These are phyloP conservation scores for Acanthosepion esculentum DNA, from an alignment of 2,888 invertebrate species.

Conservation along the genomic window DNA sequence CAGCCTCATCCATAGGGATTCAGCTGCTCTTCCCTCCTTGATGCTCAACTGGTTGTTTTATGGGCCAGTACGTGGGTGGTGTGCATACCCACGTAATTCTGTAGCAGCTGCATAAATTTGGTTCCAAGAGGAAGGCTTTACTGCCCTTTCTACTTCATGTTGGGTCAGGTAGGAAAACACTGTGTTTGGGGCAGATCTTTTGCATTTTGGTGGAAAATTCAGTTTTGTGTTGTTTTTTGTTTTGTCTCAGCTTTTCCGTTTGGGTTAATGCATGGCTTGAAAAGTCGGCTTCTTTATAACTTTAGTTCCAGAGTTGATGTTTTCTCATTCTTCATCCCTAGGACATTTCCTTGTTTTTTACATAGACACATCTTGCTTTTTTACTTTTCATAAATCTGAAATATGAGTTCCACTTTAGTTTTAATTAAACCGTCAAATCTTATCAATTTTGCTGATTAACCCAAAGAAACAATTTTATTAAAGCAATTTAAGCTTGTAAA, in stretches of 20 bases:
- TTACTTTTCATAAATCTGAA: too few relatives aligned
- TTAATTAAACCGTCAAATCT: too few relatives aligned
- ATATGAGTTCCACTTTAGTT: too few relatives aligned
- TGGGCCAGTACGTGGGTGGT: background rate
- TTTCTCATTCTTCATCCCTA: background rate
- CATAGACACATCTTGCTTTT: too few relatives aligned
- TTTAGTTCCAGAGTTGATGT: background rate
- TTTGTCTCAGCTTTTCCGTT: background rate
- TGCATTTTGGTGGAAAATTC: background rate
- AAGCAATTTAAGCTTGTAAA: too few relatives aligned
- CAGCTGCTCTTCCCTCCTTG: background rate
- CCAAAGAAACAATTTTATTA: too few relatives aligned
- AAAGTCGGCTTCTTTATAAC: background rate
- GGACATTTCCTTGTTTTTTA: too few relatives aligned
- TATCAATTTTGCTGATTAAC: too few relatives aligned
- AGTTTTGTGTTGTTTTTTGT: background rate
- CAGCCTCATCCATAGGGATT: background rate
- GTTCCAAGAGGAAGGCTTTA: background rate
- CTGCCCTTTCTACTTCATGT: background rate
- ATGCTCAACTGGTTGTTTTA: background rate
- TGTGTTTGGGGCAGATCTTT: background rate
- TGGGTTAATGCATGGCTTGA: background rate
- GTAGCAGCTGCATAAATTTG: background rate
- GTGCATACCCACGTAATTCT: background rate
- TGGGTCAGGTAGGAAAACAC: constrained; percentile 24